A percentile compares a stretch with the other conserved stretches of the same genome.
phyloP scores from a whole-genome alignment of 92 coral and sea anemone genomes.

The Scolanthus callimorphus region DNA sequence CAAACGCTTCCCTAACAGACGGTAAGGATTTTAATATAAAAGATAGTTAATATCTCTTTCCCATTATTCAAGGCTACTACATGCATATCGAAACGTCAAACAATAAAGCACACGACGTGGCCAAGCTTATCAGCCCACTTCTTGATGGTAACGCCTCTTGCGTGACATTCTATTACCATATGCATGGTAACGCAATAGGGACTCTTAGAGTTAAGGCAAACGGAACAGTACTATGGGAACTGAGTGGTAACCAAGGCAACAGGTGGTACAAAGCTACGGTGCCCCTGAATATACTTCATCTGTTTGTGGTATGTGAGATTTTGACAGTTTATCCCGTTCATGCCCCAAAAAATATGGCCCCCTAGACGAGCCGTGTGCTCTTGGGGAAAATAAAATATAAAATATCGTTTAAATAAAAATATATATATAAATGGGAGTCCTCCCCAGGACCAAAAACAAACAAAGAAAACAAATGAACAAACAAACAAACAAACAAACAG shows the following conservation, averaged over 20 bases:
- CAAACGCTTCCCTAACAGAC: no score
- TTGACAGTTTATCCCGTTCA: no score
- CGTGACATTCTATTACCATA: slow-evolving; percentile 71
- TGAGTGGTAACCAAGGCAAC: slow-evolving; percentile 68
- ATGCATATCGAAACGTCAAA: slow-evolving; percentile 51
- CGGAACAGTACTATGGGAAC: slow-evolving; percentile 42
- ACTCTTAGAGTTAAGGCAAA: slow-evolving; percentile 53
- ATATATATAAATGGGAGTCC: no score
- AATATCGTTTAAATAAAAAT: no score
- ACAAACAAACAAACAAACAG: no score
- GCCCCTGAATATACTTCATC: slow-evolving; percentile 41
- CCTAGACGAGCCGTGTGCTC: no score
- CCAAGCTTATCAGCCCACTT: slow-evolving; percentile 54
- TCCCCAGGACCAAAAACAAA: no score
- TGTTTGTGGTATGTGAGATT: slow-evolving; percentile 40
- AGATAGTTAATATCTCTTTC: no score
- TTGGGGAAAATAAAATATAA: no score
- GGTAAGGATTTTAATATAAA: no score
- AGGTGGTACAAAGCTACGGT: slow-evolving; percentile 76
- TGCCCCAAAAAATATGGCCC: no score
- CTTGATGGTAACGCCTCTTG: slow-evolving; percentile 45
- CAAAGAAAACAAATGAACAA: no score
- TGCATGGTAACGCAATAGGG: slow-evolving; percentile 50
- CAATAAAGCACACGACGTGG: slow-evolving; percentile 28
- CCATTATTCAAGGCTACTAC: slow-evolving; percentile 51